These are phyloP conservation scores for Steinernema hermaphroditum DNA, from an alignment of 2,888 invertebrate species.

Conservation along the genomic window DNA sequence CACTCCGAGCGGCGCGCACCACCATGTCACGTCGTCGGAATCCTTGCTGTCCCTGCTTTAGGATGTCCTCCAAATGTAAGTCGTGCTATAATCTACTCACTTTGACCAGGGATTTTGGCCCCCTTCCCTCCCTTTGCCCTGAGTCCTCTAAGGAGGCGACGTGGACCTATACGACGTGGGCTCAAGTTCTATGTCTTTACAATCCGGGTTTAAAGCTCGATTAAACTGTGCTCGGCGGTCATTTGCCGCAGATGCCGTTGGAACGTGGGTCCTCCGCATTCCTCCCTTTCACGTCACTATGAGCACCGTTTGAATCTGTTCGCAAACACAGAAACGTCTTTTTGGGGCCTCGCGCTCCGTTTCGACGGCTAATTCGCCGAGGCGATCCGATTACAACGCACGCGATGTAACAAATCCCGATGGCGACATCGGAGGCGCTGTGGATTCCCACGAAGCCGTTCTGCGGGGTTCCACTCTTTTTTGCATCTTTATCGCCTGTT, in stretches of 20 bases:
- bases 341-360: neutral
- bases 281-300: no score
- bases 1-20: neutral
- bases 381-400: constrained; percentile 26
- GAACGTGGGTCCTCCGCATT: no score
- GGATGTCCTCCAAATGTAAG: constrained; percentile 29
- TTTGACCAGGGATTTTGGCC: neutral
- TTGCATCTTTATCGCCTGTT: neutral
- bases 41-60: constrained; percentile 25
- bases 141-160: no score
- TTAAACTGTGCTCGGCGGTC: no score
- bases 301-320: no score
- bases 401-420: constrained; percentile 22
- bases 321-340: no score
- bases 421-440: neutral
- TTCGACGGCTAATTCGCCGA: neutral
- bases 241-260: no score
- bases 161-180: no score
- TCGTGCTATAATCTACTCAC: neutral
- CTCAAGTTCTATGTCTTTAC: no score
- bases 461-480: neutral
- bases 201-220: no score
- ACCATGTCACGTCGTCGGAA: constrained; percentile 21
- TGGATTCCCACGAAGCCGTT: neutral
- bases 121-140: neutral